Base-by-base conservation (phyloP, 2,888 invertebrate species). In the Himalopsyche tibetana region DNA sequence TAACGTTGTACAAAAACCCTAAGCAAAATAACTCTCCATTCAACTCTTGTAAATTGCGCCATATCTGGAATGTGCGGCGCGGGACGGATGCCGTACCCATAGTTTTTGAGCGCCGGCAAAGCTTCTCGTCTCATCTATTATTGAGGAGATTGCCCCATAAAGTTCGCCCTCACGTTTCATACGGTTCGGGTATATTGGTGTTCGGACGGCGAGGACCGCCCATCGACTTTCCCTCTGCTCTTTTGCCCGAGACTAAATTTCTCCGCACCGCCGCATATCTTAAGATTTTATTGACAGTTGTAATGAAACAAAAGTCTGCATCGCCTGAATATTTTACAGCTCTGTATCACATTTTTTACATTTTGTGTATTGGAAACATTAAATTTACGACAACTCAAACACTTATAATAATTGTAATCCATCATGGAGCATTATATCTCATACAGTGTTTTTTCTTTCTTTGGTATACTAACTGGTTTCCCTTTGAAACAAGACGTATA, bases 61-160 rank as follows among this genome's bases (percentile, higher is more conserved):
- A 82, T 40, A 56, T 55, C 15, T 82, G 83, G 42, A 83, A 56
- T 45, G 38, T 63, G 69, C 38, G 56, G 69, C 56, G 45, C 42
- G 63, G 63, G 83, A 83, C 56, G 42, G 56, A 42, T 63, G 63
- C 69, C 28, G 83, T 51, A 56, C 83, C 63, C 42, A 38, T 83
- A 85, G 82, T 87, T 87, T 88, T 88, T 85, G 84, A 85, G 81
- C 82, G 82, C 45, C 45, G 82, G 85, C 83, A 85, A 87, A 86
- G 87, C 86, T 86, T 92, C 91, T 91, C 92, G 91, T 91, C 92
- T 92, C 92, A 92, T 93, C 92, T 93, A 93, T 93, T 93, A 93
- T 93, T 93, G 91, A 93, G 90, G 90, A 90, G 90, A 92, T 92
- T 91, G 91, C 91, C 90, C 90, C 90, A 89, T 90, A 90, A 90